Conservation (phyloP, 2,797 vertebrate genomes). For the Hydrocynus forskahlii region DNA sequence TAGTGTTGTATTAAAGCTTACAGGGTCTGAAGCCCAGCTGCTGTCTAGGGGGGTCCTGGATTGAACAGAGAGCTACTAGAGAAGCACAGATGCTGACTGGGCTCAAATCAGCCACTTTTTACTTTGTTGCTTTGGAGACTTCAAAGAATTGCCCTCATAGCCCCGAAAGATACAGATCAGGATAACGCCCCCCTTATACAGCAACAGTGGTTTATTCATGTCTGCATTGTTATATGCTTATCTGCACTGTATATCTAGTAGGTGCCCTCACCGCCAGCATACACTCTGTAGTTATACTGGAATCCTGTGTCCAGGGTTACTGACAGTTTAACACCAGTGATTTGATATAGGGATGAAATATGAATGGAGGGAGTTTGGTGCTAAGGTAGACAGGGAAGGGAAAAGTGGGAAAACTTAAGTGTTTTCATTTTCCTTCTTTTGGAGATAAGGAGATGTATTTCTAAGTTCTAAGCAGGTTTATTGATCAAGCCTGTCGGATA, state of each 20-base stretch:
- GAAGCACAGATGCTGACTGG: neutral
- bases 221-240: neutral
- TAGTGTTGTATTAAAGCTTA: constrained; percentile 16
- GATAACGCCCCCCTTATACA: neutral
- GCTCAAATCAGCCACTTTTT: neutral
- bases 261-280: neutral
- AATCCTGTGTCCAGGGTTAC: neutral
- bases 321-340: neutral
- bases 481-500: neutral
- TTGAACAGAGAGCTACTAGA: neutral
- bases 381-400: neutral
- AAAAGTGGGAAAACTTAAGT: neutral
- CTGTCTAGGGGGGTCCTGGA: neutral
- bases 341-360: neutral
- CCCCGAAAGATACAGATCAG: neutral
- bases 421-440: neutral
- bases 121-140: too few species aligned
- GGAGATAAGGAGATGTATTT: neutral
- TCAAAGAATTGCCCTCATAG: neutral
- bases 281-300: neutral
- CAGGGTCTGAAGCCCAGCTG: neutral
- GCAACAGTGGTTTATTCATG: neutral
- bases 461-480: neutral
- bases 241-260: neutral
- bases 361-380: neutral